A percentile compares a stretch with the other conserved stretches of the same genome.
These are phyloP conservation scores for Elgaria multicarinata DNA, from an alignment of 2,113 vertebrate species.

Conservation along the genomic window DNA sequence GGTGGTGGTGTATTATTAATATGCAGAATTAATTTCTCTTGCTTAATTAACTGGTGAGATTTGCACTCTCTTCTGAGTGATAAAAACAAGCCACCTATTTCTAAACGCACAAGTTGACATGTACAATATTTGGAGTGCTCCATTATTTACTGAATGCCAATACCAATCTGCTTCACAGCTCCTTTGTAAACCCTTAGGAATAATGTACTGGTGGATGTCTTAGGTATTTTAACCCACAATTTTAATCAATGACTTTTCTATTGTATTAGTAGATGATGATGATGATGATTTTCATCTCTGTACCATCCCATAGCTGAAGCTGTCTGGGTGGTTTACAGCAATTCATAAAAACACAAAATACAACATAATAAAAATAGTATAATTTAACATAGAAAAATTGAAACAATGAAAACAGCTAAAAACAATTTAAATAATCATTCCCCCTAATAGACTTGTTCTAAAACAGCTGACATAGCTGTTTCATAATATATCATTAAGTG, in stretches of 20 bases:
- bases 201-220: conserved; percentile 66
- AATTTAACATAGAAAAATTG: too few relatives aligned
- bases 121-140: conserved; percentile 48
- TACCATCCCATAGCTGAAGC: too few relatives aligned
- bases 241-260: conserved; percentile 68
- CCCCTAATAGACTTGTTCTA: too few relatives aligned
- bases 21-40: conserved; percentile 40
- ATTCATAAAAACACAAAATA: too few relatives aligned
- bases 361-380: too few relatives aligned
- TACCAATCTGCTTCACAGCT: conserved; percentile 66
- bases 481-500: too few relatives aligned
- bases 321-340: too few relatives aligned
- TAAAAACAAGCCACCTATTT: conserved; percentile 45
- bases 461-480: too few relatives aligned
- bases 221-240: conserved; percentile 65
- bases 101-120: conserved; percentile 36
- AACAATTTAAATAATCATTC: too few relatives aligned
- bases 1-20: conserved; percentile 34
- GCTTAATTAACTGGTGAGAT: conserved; percentile 40
- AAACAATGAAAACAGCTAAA: too few relatives aligned
- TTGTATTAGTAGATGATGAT: conserved; percentile 71
- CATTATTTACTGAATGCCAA: conserved; percentile 58
- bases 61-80: conserved; percentile 47
- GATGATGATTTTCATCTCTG: too few relatives aligned
- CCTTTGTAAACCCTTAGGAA: conserved; percentile 62